phyloP scores from a whole-genome alignment of 2,797 vertebrate species.

The Rhynchotus rufescens region DNA sequence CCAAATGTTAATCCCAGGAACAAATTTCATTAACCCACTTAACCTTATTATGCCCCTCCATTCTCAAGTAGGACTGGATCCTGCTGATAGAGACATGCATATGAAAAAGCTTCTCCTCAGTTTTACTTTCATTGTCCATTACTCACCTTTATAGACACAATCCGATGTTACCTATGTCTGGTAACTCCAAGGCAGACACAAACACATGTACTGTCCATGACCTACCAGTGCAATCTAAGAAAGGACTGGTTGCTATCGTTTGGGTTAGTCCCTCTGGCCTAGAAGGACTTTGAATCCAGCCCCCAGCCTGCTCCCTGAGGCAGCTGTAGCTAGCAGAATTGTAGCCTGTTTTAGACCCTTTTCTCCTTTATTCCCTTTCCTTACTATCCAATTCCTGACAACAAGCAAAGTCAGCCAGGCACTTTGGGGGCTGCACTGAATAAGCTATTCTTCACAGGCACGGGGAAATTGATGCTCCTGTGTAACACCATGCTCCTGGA shows the following conservation, averaged over 20 bases:
- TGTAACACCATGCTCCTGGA: not conserved
- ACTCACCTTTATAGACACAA: not conserved
- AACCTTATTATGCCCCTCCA: not conserved
- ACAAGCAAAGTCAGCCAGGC: not conserved
- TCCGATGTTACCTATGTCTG: not conserved
- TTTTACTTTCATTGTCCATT: not conserved
- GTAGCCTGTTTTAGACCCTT: not conserved
- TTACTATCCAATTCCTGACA: not conserved
- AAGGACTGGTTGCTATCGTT: not conserved
- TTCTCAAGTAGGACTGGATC: not conserved
- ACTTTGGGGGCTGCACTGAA: rapidly evolving
- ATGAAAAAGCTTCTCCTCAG: not conserved
- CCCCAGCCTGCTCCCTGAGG: rapidly evolving
- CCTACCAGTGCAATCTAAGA: not conserved
- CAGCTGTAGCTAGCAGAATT: not conserved
- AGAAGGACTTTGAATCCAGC: not conserved
- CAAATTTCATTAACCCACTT: not conserved
- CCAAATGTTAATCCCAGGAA: not conserved
- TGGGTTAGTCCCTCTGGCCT: not conserved
- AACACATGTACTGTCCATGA: not conserved
- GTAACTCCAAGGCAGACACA: not conserved
- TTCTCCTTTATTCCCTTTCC: not conserved
- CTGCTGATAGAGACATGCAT: not conserved
- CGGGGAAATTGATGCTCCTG: not conserved
- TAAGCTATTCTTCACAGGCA: not conserved